Evolutionary conservation across 2,888 invertebrate genomes (phyloP), one percentile per base, ranked within the genome.

Genomic region (Eretmocerus hayati): DNA sequence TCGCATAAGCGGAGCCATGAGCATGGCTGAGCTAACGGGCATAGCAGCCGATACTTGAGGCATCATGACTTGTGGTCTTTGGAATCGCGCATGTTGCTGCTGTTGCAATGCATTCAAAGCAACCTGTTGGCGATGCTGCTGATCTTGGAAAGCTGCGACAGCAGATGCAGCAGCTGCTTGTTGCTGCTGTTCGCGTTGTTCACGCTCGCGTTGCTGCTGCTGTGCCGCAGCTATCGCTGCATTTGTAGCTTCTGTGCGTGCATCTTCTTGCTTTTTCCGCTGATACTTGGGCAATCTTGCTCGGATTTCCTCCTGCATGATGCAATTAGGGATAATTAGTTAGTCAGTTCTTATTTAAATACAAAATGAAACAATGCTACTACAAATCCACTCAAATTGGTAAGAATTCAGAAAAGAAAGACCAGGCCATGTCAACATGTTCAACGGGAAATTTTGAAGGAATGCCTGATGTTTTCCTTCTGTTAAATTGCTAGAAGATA

Each of bases 231-330:
- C 61, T 59, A 70, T 74, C 15, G 74, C 74, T 18, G 74, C 74
- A 30, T 69, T 71, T 11, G 71, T 72, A 55, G 72, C 61, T 62
- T 72, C 55, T 72, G 62, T 62, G 26, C 73, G 69, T 36, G 67
- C 61, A 47, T 73, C 73, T 43, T 71, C 73, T 13, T 54, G 63
- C 48, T 68, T 72, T 52, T 75, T 75, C 37, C 73, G 73, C 55
- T 79, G 77, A 67, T 90, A 90, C 63, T 83, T 84, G 9, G 80
- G 73, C 62, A 78, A 74, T 42, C 86, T 74, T 8, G 90, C 84
- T 42, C 86, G 76, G 57, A 88, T 80, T 73, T 92, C 90, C 69
- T 91, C 91, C 69, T 91, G 67, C 15, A 64, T 55, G n/a, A n/a
- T n/a, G n/a, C n/a, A n/a, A n/a, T n/a, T n/a, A n/a, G n/a, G n/a